These are phyloP conservation scores for Galeruca laticollis DNA, from an alignment of 2,888 invertebrate species.

Conservation along the genomic window DNA sequence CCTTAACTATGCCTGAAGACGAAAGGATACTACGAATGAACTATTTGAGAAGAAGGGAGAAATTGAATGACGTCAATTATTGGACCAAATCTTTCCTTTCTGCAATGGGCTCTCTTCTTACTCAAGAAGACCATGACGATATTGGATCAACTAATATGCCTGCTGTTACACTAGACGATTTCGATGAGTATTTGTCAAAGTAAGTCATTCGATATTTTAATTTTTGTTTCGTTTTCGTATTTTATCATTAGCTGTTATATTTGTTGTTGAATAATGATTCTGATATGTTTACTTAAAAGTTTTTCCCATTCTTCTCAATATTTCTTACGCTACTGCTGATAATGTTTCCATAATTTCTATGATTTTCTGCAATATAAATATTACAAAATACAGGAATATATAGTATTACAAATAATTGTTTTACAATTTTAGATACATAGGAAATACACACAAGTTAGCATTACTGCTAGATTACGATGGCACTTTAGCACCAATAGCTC, in stretches of 20 bases:
- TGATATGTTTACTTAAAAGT: no score
- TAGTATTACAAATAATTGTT: no score
- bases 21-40: conserved; percentile 89
- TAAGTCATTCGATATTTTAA: conserved; percentile 67
- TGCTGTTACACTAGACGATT: conserved; percentile 91
- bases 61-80: conserved; percentile 85
- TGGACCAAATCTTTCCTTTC: conserved; percentile 92
- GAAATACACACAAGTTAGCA: conserved; percentile 86
- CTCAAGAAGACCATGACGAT: conserved; percentile 83
- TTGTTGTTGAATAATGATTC: no score
- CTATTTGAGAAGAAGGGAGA: conserved; percentile 83
- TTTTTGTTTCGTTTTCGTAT: not conserved
- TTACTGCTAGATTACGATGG: conserved; percentile 89
- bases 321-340: no score
- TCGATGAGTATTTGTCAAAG: conserved; percentile 90
- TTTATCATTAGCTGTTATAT: no score
- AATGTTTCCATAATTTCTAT: no score
- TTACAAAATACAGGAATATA: no score
- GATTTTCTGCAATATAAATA: no score
- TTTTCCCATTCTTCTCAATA: no score
- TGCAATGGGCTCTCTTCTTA: conserved; percentile 83
- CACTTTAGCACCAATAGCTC: conserved; percentile 88
- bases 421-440: conserved; percentile 80
- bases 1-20: conserved; percentile 91
- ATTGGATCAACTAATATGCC: conserved; percentile 88